These are phyloP conservation scores for Silvanus unidentatus DNA, from an alignment of 2,888 invertebrate genomes.

Conservation along the genomic window DNA sequence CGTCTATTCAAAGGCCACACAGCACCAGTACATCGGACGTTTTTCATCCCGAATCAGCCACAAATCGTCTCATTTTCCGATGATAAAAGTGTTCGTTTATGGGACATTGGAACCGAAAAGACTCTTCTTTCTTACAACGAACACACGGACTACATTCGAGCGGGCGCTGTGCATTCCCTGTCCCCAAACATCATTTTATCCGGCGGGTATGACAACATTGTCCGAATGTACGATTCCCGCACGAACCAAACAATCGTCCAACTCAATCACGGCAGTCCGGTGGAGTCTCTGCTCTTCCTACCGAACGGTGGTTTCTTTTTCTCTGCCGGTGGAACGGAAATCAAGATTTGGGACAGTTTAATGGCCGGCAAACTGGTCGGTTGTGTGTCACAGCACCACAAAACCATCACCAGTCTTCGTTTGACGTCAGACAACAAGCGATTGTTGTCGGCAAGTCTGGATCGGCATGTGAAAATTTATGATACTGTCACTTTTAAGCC, in stretches of 20 bases:
- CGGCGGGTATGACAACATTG: slow-evolving; percentile 83
- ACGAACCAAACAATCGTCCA: slow-evolving; percentile 62
- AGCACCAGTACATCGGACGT: slow-evolving; percentile 73
- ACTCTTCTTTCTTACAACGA: slow-evolving; percentile 59
- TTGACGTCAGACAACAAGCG: slow-evolving; percentile 77
- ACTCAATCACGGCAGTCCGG: slow-evolving; percentile 82
- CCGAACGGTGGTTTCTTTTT: slow-evolving; percentile 87
- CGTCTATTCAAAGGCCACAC: slow-evolving; percentile 77
- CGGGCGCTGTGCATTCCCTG: slow-evolving; percentile 73
- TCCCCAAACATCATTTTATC: slow-evolving; percentile 72
- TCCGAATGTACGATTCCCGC: slow-evolving; percentile 83
- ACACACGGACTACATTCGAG: slow-evolving; percentile 77
- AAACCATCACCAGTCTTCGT: slow-evolving; percentile 83
- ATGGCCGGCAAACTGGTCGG: slow-evolving; percentile 81
- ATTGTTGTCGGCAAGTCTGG: slow-evolving; percentile 83
- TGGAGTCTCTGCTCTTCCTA: slow-evolving; percentile 82
- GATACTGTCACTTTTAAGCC: slow-evolving; percentile 80
- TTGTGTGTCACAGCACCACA: slow-evolving; percentile 86
- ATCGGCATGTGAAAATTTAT: slow-evolving; percentile 90
- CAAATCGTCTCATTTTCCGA: slow-evolving; percentile 85
- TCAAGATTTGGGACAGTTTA: slow-evolving; percentile 90
- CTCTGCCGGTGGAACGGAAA: slow-evolving; percentile 78
- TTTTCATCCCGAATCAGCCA: slow-evolving; percentile 71
- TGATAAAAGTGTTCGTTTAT: slow-evolving; percentile 79
- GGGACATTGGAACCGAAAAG: slow-evolving; percentile 86